Evolutionary conservation across 2,888 invertebrate species (phyloP), one percentile per base, ranked within the genome.

Genomic region (Phrixothrix hirtus): DNA sequence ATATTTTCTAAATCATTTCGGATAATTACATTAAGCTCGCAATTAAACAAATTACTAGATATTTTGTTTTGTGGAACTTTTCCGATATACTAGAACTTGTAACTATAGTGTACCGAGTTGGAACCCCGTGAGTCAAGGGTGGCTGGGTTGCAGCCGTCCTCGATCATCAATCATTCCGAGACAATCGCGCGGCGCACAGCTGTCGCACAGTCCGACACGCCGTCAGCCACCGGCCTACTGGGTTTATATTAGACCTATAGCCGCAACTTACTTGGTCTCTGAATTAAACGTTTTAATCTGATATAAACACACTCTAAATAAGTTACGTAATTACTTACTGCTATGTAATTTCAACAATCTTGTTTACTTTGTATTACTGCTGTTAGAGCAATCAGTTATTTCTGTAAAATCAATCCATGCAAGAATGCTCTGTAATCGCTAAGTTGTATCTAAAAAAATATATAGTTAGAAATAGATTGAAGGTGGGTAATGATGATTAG

Each of bases 141-240:
- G 70, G 70, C 66, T 67, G 67, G 65, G 69, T 66, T 47, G 66
- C 71, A 76, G 77, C 78, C 78, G 78, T 75, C 76, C 75, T 75
- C 73, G 77, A 78, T 81, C 81, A 81, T 81, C 81, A 81, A 81
- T 81, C 81, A 81, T 81, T 68, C 75, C 68, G 75, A 76, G 77
- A 77, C 81, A 81, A 81, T 81, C 80, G 80, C 78, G 77, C 76
- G 73, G 77, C 75, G 77, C 79, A 78, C 81, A 81, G 80, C 80
- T 81, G 81, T 80, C 79, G 79, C 78, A 77, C 76, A 70, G 69
- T 68, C 70, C 70, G 69, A 70, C 69, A 64, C 62, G 64, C 65
- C 64, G 65, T 69, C 68, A 71, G 69, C 71, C 71, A 71, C 70
- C 71, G 71, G 69, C 68, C 70, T 69, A 69, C 71, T 61, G 67